phyloP scores from a whole-genome alignment of 1,140 invertebrate species.

The Drosophila nebulosa region DNA sequence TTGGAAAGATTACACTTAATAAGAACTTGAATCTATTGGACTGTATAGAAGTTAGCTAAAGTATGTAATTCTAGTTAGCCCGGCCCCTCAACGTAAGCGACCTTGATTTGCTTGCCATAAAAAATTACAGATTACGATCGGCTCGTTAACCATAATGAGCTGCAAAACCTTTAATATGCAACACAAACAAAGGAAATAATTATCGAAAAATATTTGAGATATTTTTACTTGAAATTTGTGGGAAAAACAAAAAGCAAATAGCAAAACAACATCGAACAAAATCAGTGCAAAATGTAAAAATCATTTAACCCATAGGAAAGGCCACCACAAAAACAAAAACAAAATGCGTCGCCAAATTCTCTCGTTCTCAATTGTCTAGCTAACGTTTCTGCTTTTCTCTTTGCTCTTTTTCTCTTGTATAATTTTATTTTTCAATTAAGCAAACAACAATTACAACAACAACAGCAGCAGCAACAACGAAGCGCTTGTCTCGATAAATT shows the following conservation, averaged over 20 bases:
- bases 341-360: background rate
- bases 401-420: conserved; percentile 21
- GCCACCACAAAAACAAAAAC: background rate
- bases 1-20: no score
- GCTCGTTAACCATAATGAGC: conserved; percentile 40
- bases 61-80: no score
- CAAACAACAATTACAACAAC: conserved; percentile 44
- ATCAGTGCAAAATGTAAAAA: conserved; percentile 5
- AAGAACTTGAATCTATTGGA: no score
- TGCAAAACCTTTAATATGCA: background rate
- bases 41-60: no score
- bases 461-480: conserved; percentile 22
- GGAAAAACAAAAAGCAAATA: background rate
- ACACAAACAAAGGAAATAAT: background rate
- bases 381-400: background rate
- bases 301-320: conserved; percentile 21
- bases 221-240: background rate
- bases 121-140: conserved; percentile 30
- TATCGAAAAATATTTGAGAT: background rate
- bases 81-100: conserved; percentile 21
- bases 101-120: conserved; percentile 54
- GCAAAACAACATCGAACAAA: background rate
- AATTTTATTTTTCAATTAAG: conserved; percentile 59
- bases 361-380: background rate
- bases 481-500: conserved; percentile 26